These are phyloP conservation scores for Aphaenogaster floridana DNA, from an alignment of 1,140 invertebrate species.

Conservation along the genomic window DNA sequence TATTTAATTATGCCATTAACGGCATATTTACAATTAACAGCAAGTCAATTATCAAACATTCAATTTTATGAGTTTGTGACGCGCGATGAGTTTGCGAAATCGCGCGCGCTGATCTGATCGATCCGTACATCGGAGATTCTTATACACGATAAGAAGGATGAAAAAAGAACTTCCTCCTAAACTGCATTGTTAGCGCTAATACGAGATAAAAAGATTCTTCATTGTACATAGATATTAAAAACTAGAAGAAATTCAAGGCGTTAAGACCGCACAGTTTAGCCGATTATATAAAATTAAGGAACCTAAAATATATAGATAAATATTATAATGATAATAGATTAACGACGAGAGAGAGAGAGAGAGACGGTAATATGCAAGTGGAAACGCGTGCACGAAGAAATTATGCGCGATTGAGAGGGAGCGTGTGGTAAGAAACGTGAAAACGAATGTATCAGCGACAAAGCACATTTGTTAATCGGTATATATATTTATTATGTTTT, in stretches of 20 bases:
- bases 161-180: constrained; percentile 57
- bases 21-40: constrained; percentile 77
- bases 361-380: constrained; percentile 22
- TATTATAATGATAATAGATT: constrained; percentile 70
- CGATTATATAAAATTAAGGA: constrained; percentile 68
- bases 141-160: not conserved
- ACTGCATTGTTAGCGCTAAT: constrained; percentile 58
- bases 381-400: not conserved
- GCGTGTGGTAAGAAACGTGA: constrained; percentile 40
- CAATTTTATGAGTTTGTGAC: constrained; percentile 61
- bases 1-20: constrained; percentile 69
- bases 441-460: constrained; percentile 71
- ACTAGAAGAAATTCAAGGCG: constrained; percentile 61
- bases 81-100: not conserved
- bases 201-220: constrained; percentile 63
- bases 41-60: constrained; percentile 81
- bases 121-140: constrained; percentile 1
- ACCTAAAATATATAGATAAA: constrained; percentile 69
- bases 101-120: constrained; percentile 13
- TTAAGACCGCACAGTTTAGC: constrained; percentile 70
- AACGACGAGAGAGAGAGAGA: constrained; percentile 43
- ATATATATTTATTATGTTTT: constrained; percentile 80
- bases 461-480: constrained; percentile 80
- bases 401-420: constrained; percentile 12
- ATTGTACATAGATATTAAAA: constrained; percentile 76